phyloP scores from a whole-genome alignment of 2,797 vertebrate species.

The Galago senegalensis region DNA sequence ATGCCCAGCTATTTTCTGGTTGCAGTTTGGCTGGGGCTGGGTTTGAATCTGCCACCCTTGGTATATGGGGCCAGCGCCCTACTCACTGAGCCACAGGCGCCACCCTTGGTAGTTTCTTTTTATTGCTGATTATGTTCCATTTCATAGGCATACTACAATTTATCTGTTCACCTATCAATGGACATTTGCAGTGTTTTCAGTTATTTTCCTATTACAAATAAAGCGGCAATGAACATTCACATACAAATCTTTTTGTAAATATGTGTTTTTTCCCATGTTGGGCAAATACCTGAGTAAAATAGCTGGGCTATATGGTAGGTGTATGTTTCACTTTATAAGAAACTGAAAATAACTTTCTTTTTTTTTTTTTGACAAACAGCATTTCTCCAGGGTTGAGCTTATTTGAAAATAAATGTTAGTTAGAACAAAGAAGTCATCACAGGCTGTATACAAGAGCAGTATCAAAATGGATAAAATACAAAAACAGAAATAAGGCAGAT shows the following conservation, averaged over 20 bases:
- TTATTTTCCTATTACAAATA: constrained; percentile 37
- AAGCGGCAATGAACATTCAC: not conserved
- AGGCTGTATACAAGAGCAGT: not conserved
- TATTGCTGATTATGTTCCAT: constrained; percentile 10
- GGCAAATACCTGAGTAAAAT: constrained; percentile 24
- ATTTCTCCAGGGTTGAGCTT: not conserved
- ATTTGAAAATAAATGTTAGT: not conserved
- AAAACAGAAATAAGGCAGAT: not conserved
- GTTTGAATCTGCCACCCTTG: too few relatives aligned
- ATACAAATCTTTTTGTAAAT: not conserved
- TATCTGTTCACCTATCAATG: not conserved
- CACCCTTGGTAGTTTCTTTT: not conserved
- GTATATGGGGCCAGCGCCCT: too few relatives aligned
- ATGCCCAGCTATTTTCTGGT: too few relatives aligned
- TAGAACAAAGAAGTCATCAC: not conserved
- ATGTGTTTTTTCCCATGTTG: constrained; percentile 32
- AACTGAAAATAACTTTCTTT: not conserved
- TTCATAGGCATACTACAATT: not conserved
- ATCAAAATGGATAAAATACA: not conserved
- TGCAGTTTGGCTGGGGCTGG: too few relatives aligned
- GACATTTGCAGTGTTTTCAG: not conserved
- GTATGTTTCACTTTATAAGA: constrained; percentile 14
- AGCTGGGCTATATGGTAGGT: not conserved
- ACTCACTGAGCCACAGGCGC: too few relatives aligned
- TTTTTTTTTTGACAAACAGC: not conserved